Base-by-base conservation (phyloP, 92 coral and sea anemone species). In the Siderastrea siderea region DNA sequence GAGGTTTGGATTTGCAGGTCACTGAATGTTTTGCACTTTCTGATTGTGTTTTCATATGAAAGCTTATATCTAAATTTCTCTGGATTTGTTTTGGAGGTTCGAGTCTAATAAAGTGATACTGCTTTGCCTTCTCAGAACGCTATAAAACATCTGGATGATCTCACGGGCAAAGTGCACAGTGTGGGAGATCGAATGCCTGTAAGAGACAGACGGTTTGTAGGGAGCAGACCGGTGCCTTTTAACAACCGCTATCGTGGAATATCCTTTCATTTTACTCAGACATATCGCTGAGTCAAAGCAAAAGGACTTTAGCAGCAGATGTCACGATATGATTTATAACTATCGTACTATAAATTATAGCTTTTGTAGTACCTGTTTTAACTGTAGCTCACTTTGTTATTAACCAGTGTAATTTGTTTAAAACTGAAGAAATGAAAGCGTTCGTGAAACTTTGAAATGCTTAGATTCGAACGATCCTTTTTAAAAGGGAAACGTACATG, bases 1-100 rank as follows among this genome's bases (percentile, higher is more conserved):
- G 92, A 75, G 94, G 91, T 78, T 69, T 95, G 47, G 96, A 95
- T 78, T 90, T 95, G 53, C 96, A 95, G 98, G 81, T 84, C 73
- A 90, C 80, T 79, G 70, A 75, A 68, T 73, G 81, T 50, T 86
- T 77, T 86, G 83, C 87, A 55, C 82, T 80, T 71, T 71, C 71
- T 44, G 87, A 47, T 54, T 83, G 58, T 71, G 88, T 73, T 90
- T 86, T 80, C 83, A 69, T 54, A 38, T 82, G 71, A 69, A 53
- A 57, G 71, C 63, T 74, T 86, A 82, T 84, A 77, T 73, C 19
- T 63, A 85, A 76, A 79, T 86, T 86, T 79, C 65, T 75, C 72
- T 83, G 90, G 68, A 75, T 79, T 85, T 85, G 78, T 71, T 83
- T 83, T 73, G 71, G 68, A 82, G 80, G 87, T 84, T 64, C 74